Percentiles rank a stretch among this genome's conserved stretches.
Conservation (phyloP, 2,113 vertebrate species). For the Aramus guarauna region DNA sequence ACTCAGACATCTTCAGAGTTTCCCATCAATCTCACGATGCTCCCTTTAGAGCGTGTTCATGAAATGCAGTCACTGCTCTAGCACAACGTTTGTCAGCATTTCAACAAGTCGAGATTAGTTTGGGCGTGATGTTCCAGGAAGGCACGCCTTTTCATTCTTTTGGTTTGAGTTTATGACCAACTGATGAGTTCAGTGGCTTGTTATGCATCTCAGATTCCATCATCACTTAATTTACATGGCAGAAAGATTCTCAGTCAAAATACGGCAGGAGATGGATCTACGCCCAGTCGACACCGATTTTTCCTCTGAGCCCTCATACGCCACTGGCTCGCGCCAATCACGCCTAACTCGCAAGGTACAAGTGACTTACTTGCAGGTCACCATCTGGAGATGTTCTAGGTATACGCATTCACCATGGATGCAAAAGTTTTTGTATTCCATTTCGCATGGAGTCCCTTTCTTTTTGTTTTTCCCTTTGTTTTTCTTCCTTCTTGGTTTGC, state of each 20-base stretch:
- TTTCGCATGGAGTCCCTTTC: constrained; percentile 72
- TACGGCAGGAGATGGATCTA: background rate
- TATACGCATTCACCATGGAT: constrained; percentile 79
- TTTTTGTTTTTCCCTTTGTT: constrained; percentile 74
- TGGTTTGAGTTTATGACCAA: constrained; percentile 59
- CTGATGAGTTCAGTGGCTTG: constrained; percentile 55
- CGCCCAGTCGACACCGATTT: background rate
- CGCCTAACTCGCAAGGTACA: background rate
- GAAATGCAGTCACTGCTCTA: constrained; percentile 14
- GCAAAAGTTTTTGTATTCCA: constrained; percentile 77
- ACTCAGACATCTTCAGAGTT: background rate
- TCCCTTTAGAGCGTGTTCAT: background rate
- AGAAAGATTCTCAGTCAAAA: constrained; percentile 19
- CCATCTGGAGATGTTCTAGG: constrained; percentile 48
- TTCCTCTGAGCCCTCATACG: background rate
- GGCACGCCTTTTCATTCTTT: constrained; percentile 59
- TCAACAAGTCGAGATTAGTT: constrained; percentile 62
- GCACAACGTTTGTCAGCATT: constrained; percentile 38
- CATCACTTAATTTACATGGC: constrained; percentile 32
- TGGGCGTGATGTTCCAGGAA: constrained; percentile 59
- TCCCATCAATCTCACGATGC: constrained; percentile 13
- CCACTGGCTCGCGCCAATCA: background rate
- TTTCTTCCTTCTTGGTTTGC: constrained; percentile 71
- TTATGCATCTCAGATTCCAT: constrained; percentile 38
- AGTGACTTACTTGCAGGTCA: constrained; percentile 76